Conservation (phyloP, 2,113 vertebrate genomes). For the Pseudorasbora parva region DNA sequence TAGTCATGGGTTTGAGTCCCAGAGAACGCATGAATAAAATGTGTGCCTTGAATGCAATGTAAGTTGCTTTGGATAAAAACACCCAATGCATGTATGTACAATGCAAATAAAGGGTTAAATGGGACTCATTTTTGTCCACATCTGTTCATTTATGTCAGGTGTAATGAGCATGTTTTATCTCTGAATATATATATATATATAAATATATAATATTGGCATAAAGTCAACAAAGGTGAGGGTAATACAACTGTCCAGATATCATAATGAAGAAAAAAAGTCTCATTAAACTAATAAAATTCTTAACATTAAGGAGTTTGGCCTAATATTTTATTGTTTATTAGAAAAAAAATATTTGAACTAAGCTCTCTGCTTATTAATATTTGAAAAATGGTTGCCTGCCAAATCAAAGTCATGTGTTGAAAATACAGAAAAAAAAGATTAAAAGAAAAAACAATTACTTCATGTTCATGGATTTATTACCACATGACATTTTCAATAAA, state of each 20-base stretch:
- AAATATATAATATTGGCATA: no score
- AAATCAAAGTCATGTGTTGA: background rate
- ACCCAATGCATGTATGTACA: background rate
- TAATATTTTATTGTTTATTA: background rate
- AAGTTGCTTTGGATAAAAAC: background rate
- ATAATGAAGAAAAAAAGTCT: no score
- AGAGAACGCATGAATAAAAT: background rate
- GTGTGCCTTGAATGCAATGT: background rate
- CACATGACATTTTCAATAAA: background rate
- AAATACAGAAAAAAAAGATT: background rate
- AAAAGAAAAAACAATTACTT: background rate
- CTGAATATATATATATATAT: no score
- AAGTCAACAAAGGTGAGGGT: no score
- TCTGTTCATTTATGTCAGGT: background rate
- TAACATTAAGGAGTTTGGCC: background rate
- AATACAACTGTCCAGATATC: no score
- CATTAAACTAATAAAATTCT: background rate
- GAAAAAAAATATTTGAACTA: no score
- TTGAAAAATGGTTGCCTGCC: background rate
- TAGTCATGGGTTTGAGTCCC: background rate
- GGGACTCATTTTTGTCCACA: background rate
- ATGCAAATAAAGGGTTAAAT: background rate
- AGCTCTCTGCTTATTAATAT: background rate
- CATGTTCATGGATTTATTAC: background rate
- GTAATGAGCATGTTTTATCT: no score